Percentiles rank a stretch among this genome's conserved stretches.
Conservation (phyloP, 2,888 invertebrate genomes). For the Zelleria hepariella region DNA sequence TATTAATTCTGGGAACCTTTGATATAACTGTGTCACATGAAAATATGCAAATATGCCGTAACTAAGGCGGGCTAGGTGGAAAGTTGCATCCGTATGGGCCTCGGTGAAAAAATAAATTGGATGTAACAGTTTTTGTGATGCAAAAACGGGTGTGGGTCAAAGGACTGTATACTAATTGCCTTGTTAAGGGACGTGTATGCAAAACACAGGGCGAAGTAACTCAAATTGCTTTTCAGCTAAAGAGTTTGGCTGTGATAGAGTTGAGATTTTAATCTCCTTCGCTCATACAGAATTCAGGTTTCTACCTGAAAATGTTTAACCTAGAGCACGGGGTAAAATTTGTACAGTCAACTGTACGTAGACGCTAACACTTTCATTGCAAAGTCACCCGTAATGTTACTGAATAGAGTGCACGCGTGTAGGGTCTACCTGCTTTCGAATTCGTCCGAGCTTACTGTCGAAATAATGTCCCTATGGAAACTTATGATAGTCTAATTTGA, state of each 20-base stretch:
- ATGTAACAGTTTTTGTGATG: slow-evolving; percentile 50
- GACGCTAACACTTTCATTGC: too few relatives aligned
- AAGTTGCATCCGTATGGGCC: slow-evolving; percentile 18
- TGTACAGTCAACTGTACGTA: too few relatives aligned
- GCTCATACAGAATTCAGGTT: background rate
- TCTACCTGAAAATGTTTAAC: background rate
- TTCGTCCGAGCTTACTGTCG: too few relatives aligned
- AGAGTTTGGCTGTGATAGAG: background rate
- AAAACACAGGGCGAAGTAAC: background rate
- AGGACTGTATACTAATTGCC: slow-evolving; percentile 16
- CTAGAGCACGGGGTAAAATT: too few relatives aligned
- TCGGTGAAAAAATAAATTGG: slow-evolving; percentile 38
- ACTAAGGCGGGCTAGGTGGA: slow-evolving; percentile 23
- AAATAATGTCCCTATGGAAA: too few relatives aligned
- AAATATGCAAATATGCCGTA: slow-evolving; percentile 45
- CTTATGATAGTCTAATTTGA: too few relatives aligned
- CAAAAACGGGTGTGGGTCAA: slow-evolving; percentile 36
- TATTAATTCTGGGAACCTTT: slow-evolving; percentile 37
- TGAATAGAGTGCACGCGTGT: too few relatives aligned
- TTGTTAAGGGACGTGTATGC: slow-evolving; percentile 2
- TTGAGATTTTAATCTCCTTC: background rate
- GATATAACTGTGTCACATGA: slow-evolving; percentile 32
- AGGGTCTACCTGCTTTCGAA: too few relatives aligned
- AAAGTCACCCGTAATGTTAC: too few relatives aligned
- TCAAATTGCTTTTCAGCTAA: background rate